Conservation (phyloP, 2,797 vertebrate genomes). For the Anabacerthia variegaticeps region DNA sequence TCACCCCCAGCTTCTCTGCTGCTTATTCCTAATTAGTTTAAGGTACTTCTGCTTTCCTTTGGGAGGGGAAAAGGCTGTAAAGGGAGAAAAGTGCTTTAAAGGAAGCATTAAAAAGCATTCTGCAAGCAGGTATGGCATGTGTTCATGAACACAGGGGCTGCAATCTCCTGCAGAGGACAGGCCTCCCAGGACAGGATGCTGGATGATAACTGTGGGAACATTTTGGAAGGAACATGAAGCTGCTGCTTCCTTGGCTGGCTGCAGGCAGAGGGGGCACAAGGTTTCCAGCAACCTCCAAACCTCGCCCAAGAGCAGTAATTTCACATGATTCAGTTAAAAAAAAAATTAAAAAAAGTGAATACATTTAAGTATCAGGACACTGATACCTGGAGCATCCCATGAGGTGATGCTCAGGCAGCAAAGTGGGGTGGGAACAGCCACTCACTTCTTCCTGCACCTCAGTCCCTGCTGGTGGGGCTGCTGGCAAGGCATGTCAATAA, state of each 20-base stretch:
- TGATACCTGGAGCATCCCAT: not conserved
- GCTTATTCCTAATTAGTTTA: not conserved
- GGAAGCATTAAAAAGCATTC: constrained; percentile 2
- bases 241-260: not conserved
- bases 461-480: not conserved
- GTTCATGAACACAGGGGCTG: not conserved
- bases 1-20: not conserved
- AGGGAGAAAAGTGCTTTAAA: not conserved
- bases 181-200: not conserved
- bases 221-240: not conserved
- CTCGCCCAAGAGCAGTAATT: not conserved
- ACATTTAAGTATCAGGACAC: not conserved
- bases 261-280: not conserved
- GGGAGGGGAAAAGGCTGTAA: not conserved
- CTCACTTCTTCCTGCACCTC: not conserved
- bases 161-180: fast-evolving
- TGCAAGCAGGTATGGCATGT: not conserved
- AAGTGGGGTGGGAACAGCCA: not conserved
- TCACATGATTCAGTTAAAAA: not conserved
- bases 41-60: not conserved
- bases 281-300: not conserved
- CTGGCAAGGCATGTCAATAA: not conserved
- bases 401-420: not conserved
- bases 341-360: not conserved
- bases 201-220: not conserved